These are phyloP conservation scores for Oxygymnocypris stewartii DNA, from an alignment of 2,113 vertebrate genomes.

Conservation along the genomic window DNA sequence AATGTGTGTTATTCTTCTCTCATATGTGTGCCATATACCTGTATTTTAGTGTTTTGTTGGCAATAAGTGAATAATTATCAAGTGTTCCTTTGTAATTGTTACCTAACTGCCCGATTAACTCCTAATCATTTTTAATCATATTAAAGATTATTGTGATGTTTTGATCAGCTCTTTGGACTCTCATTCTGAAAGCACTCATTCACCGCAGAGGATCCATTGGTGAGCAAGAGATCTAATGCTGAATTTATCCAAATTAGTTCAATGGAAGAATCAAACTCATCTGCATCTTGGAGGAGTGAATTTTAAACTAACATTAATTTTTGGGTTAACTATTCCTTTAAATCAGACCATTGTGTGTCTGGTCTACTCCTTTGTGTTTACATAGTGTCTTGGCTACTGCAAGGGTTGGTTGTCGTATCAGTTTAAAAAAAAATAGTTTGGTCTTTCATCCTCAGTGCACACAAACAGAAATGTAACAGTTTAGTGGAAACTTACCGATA, in stretches of 20 bases:
- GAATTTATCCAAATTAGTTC: not conserved
- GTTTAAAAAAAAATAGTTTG: conserved; percentile 2
- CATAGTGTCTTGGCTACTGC: not conserved
- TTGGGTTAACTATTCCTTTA: not conserved
- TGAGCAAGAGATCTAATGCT: not conserved
- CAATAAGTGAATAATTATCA: not conserved
- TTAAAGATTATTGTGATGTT: not conserved
- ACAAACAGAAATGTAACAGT: not conserved
- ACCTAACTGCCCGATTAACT: too few relatives aligned
- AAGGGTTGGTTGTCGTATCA: not conserved
- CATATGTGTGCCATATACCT: not conserved
- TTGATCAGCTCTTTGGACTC: not conserved
- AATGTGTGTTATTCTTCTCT: not conserved
- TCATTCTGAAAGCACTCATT: not conserved
- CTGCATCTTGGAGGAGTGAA: too few relatives aligned
- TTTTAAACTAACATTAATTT: too few relatives aligned
- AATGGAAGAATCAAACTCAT: not conserved
- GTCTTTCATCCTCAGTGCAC: not conserved
- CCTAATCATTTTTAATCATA: too few relatives aligned
- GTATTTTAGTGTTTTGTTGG: not conserved
- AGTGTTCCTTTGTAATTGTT: not conserved
- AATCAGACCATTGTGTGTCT: not conserved
- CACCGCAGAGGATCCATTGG: not conserved
- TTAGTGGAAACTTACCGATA: conserved; percentile 66
- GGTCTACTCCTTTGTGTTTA: not conserved